A percentile compares a stretch with the other conserved stretches of the same genome.
Evolutionary conservation across 2,113 vertebrate species (phyloP).

Genomic region (Cnemophilus loriae): DNA sequence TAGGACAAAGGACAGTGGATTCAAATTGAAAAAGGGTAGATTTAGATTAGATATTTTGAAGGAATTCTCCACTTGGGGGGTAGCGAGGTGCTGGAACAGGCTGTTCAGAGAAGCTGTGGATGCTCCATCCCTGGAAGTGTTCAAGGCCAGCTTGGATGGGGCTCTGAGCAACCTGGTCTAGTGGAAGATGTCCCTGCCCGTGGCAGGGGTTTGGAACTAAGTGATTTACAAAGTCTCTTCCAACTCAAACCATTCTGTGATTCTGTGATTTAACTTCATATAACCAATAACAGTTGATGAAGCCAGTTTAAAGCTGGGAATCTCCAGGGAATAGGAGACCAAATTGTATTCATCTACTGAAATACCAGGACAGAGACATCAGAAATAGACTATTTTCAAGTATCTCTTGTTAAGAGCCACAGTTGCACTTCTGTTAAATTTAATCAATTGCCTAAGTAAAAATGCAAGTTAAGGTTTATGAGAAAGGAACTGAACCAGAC

Average conservation of each 20-base stretch:
- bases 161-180: not conserved
- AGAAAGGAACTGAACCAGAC: not conserved
- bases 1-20: not conserved
- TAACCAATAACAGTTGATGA: not conserved
- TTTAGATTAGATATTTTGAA: not conserved
- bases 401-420: not conserved
- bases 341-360: not conserved
- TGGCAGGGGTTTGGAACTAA: not conserved
- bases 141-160: not conserved
- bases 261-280: not conserved
- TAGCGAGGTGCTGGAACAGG: not conserved
- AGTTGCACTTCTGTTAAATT: not conserved
- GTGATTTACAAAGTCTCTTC: not conserved
- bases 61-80: not conserved
- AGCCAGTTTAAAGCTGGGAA: not conserved
- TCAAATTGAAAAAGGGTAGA: not conserved
- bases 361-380: not conserved
- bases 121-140: not conserved
- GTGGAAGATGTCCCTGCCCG: not conserved
- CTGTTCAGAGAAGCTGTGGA: not conserved
- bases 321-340: not conserved
- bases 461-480: not conserved
- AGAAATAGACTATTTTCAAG: not conserved
- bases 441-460: not conserved
- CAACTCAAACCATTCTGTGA: not conserved